phyloP scores from a whole-genome alignment of 2,888 invertebrate genomes.

The Drosophila buzzatii region DNA sequence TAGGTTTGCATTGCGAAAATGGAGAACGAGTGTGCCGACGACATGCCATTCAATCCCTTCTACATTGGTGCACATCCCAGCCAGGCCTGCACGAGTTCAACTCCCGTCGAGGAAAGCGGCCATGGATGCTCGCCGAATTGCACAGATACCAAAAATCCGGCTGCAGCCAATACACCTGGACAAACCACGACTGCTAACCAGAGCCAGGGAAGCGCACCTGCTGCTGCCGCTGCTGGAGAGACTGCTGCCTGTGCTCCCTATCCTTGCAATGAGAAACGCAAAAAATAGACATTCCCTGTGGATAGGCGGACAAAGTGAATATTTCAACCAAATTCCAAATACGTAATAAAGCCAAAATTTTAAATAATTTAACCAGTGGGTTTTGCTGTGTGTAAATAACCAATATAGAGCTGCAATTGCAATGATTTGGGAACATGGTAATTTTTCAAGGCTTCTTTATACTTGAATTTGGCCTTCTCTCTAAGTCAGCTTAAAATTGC shows the following conservation, averaged over 20 bases:
- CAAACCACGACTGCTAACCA: too few relatives aligned
- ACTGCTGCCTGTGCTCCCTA: background rate
- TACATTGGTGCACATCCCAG: slow-evolving; percentile 51
- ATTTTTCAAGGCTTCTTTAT: too few relatives aligned
- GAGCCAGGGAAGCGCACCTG: too few relatives aligned
- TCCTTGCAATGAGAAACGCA: slow-evolving; percentile 9
- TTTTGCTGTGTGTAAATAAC: too few relatives aligned
- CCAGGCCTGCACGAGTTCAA: slow-evolving; percentile 26
- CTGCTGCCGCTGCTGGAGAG: background rate
- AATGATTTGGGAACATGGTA: too few relatives aligned
- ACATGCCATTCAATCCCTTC: slow-evolving; percentile 44
- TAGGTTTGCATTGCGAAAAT: background rate
- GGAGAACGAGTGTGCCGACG: background rate
- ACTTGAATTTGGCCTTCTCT: too few relatives aligned
- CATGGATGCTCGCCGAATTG: slow-evolving; percentile 12
- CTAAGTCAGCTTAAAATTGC: too few relatives aligned
- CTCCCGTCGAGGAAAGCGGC: background rate
- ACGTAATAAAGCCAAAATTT: background rate
- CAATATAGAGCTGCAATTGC: too few relatives aligned
- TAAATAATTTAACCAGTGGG: background rate
- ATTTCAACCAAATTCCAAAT: background rate
- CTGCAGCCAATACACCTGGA: background rate
- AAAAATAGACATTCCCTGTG: slow-evolving; percentile 1
- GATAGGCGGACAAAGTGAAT: background rate
- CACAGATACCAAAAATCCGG: background rate